phyloP scores from a whole-genome alignment of 2,888 invertebrate genomes.

The Glyphotaelius pellucidus region DNA sequence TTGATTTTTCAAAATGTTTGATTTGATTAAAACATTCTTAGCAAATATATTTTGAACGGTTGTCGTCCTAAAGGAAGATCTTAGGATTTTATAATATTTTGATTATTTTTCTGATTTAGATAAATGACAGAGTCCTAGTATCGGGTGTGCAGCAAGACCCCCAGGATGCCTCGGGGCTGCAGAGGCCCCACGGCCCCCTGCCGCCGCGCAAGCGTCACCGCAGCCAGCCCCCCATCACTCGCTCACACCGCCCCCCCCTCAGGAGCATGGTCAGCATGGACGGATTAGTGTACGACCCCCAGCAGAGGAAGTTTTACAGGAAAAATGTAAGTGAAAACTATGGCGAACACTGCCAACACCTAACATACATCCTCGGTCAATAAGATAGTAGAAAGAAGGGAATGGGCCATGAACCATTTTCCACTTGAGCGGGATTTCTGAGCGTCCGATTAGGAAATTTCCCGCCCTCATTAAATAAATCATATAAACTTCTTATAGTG shows the following conservation, averaged over 20 bases:
- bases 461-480: too few relatives aligned
- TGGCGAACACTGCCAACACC: neutral
- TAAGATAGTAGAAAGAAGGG: too few relatives aligned
- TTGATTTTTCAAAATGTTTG: too few relatives aligned
- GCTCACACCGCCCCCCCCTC: neutral
- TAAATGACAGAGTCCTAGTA: neutral
- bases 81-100: neutral
- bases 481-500: too few relatives aligned
- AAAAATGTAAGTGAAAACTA: conserved; percentile 10
- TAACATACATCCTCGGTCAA: too few relatives aligned
- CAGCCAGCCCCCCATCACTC: conserved; percentile 13
- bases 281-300: conserved; percentile 46
- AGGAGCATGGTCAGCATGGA: conserved; percentile 47
- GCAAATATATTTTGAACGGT: too few relatives aligned
- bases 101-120: neutral
- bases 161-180: neutral
- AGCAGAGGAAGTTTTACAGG: conserved; percentile 26
- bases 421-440: too few relatives aligned
- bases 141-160: neutral
- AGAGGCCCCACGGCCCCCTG: neutral
- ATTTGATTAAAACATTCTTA: too few relatives aligned
- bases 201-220: neutral
- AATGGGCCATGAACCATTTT: too few relatives aligned
- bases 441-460: too few relatives aligned
- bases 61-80: too few relatives aligned